Conservation (phyloP, 2,888 invertebrate species). For the Ditula angustiorana region DNA sequence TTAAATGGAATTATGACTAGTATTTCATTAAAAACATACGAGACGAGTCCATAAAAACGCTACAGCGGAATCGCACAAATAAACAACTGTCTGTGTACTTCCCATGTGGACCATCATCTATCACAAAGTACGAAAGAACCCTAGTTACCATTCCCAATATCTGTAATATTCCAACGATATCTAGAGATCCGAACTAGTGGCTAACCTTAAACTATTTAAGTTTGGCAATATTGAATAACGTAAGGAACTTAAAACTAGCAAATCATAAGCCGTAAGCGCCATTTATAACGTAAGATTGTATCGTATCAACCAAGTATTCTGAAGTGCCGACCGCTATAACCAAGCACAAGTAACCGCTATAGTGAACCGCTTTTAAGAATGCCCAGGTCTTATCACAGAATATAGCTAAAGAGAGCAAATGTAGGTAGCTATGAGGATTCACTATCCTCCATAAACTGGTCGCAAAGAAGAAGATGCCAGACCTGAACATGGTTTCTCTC, state of each 20-base stretch:
- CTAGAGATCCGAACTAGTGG: not conserved
- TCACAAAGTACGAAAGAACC: not conserved
- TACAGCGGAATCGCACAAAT: no score
- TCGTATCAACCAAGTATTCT: constrained; percentile 86
- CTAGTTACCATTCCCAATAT: not conserved
- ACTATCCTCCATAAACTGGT: constrained; percentile 91
- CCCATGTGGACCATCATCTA: not conserved
- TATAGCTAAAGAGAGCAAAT: constrained; percentile 90
- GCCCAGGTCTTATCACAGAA: constrained; percentile 94
- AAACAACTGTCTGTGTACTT: no score
- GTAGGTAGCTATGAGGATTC: constrained; percentile 92
- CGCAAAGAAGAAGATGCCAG: constrained; percentile 90
- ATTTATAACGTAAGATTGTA: constrained; percentile 58
- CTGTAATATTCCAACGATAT: not conserved
- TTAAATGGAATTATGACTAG: no score
- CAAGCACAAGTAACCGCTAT: constrained; percentile 89
- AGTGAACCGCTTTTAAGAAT: constrained; percentile 89
- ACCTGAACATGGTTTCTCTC: constrained; percentile 87
- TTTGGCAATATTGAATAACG: constrained; percentile 26
- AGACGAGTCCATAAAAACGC: no score
- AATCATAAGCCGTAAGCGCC: constrained; percentile 54
- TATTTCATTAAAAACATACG: no score
- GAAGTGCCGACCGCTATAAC: constrained; percentile 88
- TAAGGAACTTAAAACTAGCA: constrained; percentile 1
- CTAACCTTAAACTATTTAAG: constrained; percentile 23